Conservation (phyloP, 1,140 invertebrate genomes). For the Scylla paramamosain region DNA sequence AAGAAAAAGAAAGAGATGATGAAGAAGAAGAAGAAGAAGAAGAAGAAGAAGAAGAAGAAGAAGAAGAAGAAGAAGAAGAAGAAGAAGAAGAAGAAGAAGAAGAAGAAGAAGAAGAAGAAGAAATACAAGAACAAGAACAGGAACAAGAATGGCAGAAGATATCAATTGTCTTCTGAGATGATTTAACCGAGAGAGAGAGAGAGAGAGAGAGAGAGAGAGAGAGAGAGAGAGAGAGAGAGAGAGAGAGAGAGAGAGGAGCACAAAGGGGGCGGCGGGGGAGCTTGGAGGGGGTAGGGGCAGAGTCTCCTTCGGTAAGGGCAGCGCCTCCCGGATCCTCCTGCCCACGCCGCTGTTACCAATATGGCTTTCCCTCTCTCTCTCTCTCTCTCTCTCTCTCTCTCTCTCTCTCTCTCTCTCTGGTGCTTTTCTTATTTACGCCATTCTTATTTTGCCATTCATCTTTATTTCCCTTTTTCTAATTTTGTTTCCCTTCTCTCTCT, state of each 20-base stretch:
- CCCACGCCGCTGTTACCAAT: neutral
- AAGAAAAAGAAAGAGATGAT: neutral
- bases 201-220: too few relatives aligned
- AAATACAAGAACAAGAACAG: too few relatives aligned
- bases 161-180: too few relatives aligned
- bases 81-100: too few relatives aligned
- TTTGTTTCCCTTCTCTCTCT: too few relatives aligned
- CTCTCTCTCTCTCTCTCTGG: constrained; percentile 1
- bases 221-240: neutral
- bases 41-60: neutral
- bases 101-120: too few relatives aligned
- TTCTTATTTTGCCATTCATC: too few relatives aligned
- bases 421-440: too few relatives aligned
- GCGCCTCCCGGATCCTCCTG: constrained; percentile 26
- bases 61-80: neutral
- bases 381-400: neutral
- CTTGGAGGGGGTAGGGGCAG: neutral
- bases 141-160: too few relatives aligned
- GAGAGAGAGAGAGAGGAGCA: neutral
- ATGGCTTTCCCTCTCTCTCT: neutral
- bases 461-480: too few relatives aligned
- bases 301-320: constrained; percentile 24
- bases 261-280: neutral
- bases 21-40: neutral
- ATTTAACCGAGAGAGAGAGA: too few relatives aligned